Percentiles rank a stretch among this genome's conserved stretches.
phyloP scores from a whole-genome alignment of 2,113 vertebrate species.

The Pluvianellus socialis region DNA sequence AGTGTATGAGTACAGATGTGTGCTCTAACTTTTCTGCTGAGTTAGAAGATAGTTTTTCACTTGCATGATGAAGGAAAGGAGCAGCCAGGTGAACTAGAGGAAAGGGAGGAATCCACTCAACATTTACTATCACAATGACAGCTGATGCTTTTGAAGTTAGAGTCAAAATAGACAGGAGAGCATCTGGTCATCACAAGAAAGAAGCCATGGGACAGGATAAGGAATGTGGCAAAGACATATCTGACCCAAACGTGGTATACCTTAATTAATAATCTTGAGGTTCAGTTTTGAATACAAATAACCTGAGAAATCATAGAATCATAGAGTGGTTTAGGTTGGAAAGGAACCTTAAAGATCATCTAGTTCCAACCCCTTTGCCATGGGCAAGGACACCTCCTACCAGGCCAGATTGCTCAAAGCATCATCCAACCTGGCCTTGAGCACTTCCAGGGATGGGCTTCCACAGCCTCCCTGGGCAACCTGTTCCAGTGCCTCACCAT shows the following conservation, averaged over 20 bases:
- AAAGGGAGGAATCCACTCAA: neutral
- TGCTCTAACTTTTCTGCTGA: no score
- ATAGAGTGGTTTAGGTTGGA: no score
- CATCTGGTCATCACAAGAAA: neutral
- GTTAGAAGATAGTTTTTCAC: neutral
- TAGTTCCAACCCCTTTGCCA: no score
- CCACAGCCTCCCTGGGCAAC: no score
- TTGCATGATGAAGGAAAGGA: neutral
- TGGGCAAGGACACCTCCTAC: no score
- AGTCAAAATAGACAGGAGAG: neutral
- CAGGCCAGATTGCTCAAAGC: no score
- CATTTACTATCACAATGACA: neutral
- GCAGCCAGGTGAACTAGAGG: neutral
- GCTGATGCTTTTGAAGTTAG: neutral
- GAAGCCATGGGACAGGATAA: neutral
- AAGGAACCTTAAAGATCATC: no score
- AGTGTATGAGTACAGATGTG: neutral
- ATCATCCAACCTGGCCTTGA: no score
- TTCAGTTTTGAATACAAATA: neutral
- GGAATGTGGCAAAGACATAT: neutral
- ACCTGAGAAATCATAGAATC: neutral
- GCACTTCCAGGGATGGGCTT: no score
- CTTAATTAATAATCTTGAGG: neutral
- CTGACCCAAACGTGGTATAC: fast-evolving
- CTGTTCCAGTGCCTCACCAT: no score